These are phyloP conservation scores for Morinoia aosen DNA, from an alignment of 2,888 invertebrate genomes.

Conservation along the genomic window DNA sequence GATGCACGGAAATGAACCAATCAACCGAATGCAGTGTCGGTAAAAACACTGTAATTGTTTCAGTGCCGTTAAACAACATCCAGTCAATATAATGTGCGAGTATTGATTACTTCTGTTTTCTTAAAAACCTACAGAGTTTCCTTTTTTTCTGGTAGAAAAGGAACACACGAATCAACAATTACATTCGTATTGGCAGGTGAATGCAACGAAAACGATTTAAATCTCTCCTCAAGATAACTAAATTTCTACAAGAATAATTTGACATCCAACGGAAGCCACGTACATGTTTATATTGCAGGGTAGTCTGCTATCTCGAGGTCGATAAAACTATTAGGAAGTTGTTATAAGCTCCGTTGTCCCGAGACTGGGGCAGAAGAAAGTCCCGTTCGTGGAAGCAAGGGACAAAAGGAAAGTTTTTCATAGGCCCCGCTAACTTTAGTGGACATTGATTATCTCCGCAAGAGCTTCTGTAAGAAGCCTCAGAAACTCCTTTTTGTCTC, in stretches of 20 bases:
- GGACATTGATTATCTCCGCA: slow-evolving; percentile 30
- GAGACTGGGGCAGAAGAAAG: slow-evolving; percentile 9
- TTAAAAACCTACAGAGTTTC: no score
- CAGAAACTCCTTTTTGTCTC: background rate
- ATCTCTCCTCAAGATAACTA: no score
- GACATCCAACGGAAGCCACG: background rate
- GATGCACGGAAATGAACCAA: no score
- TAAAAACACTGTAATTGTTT: no score
- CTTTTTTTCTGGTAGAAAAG: no score
- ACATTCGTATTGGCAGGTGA: no score
- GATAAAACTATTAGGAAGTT: background rate
- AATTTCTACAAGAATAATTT: background rate
- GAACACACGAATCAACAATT: no score
- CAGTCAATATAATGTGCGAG: no score
- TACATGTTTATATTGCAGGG: background rate
- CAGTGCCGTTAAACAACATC: no score
- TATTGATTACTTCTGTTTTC: no score
- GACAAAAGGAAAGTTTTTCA: slow-evolving; percentile 30
- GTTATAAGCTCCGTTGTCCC: slow-evolving; percentile 7
- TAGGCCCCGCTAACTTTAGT: slow-evolving; percentile 8
- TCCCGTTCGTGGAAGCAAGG: background rate
- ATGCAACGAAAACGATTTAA: no score
- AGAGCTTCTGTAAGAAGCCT: slow-evolving; percentile 24
- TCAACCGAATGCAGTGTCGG: no score
- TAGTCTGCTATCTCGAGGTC: background rate